Conservation (phyloP, 2,797 vertebrate genomes). For the Acrocephalus scirpaceus region DNA sequence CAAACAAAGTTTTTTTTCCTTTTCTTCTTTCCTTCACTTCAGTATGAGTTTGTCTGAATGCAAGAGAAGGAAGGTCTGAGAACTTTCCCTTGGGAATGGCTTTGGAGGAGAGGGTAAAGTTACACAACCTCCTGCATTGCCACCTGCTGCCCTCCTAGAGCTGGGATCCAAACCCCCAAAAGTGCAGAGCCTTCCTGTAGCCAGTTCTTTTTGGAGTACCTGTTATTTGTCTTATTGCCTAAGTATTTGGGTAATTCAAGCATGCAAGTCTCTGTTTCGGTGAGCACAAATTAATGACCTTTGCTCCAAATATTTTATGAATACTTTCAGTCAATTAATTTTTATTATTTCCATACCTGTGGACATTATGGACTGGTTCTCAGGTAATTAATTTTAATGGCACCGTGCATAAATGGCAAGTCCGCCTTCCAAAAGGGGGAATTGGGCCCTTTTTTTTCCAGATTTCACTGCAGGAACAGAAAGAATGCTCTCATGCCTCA, state of each 20-base stretch:
- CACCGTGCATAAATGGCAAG: background rate
- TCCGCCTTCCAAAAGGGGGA: background rate
- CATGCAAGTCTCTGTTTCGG: background rate
- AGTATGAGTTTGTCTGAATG: background rate
- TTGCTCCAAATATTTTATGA: constrained; percentile 44
- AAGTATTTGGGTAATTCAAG: background rate
- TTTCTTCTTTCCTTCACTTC: background rate
- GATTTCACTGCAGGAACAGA: background rate
- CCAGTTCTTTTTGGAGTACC: background rate
- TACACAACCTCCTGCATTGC: background rate
- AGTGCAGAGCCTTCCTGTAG: background rate
- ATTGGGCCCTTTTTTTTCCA: background rate
- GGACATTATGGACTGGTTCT: constrained; percentile 14
- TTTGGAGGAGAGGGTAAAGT: background rate
- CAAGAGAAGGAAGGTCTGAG: background rate
- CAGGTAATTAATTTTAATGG: constrained; percentile 46
- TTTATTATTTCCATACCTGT: constrained; percentile 48
- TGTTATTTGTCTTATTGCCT: background rate
- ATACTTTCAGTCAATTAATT: constrained; percentile 15
- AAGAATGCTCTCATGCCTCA: background rate
- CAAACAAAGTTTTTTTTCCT: background rate
- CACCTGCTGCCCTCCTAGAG: background rate
- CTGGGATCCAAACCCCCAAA: background rate
- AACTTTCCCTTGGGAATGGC: background rate
- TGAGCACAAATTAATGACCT: background rate